Percentiles rank a stretch among this genome's conserved stretches.
These are phyloP conservation scores for Python bivittatus DNA, from an alignment of 2,113 vertebrate genomes.

Conservation along the genomic window DNA sequence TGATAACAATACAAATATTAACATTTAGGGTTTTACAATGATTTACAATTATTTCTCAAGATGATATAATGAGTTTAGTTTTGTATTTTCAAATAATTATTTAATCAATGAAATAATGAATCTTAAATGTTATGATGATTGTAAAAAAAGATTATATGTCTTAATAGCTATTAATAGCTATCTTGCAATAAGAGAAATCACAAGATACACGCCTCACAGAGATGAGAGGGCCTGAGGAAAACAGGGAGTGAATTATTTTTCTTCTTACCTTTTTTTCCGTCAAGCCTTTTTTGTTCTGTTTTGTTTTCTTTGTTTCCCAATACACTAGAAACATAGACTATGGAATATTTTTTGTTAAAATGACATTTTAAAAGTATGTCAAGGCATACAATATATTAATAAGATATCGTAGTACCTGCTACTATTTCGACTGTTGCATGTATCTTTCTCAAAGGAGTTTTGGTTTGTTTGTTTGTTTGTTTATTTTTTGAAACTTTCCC, in stretches of 20 bases:
- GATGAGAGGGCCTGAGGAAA: neutral
- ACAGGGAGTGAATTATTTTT: neutral
- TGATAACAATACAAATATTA: neutral
- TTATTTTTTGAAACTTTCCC: slow-evolving; percentile 30
- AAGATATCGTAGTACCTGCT: neutral
- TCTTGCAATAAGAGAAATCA: neutral
- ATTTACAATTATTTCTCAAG: neutral
- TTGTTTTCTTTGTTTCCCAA: neutral
- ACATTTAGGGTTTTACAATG: neutral
- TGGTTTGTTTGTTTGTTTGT: neutral
- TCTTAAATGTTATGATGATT: neutral
- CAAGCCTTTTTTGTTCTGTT: neutral
- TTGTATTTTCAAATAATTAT: neutral
- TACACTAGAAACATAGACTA: neutral
- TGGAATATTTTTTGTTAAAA: neutral
- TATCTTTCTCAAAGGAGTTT: neutral
- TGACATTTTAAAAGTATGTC: neutral
- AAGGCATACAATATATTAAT: neutral
- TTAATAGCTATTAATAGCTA: neutral
- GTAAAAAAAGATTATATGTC: neutral
- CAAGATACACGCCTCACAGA: neutral
- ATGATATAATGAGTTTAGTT: neutral
- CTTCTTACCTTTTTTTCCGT: neutral
- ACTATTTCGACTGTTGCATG: neutral
- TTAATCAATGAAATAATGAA: neutral